A percentile compares a stretch with the other conserved stretches of the same genome.
Evolutionary conservation across 2,888 invertebrate species (phyloP).

Genomic region (Scrobipalpa atriplicella): DNA sequence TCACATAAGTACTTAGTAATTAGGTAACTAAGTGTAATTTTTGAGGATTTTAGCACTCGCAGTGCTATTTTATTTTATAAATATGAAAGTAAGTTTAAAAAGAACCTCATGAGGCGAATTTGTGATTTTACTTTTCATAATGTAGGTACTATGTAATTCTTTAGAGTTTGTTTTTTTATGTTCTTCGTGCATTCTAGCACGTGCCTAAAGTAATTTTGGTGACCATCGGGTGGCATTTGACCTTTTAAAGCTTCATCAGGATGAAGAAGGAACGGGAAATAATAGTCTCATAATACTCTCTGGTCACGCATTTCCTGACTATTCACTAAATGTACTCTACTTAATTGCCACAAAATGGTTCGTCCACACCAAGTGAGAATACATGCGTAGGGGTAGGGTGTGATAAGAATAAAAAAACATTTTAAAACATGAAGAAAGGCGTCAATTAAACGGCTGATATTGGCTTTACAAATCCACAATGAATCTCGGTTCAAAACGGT

Average conservation of each 20-base stretch:
- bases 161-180: too few relatives aligned
- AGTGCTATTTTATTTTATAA: too few relatives aligned
- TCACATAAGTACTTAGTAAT: too few relatives aligned
- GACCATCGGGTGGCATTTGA: not conserved
- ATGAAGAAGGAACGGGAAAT: not conserved
- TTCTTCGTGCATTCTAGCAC: too few relatives aligned
- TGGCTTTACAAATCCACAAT: not conserved
- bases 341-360: not conserved
- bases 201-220: not conserved
- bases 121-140: too few relatives aligned
- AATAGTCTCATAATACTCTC: not conserved
- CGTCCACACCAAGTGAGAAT: not conserved
- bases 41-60: too few relatives aligned
- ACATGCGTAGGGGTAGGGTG: not conserved
- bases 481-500: not conserved
- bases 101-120: too few relatives aligned
- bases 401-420: not conserved
- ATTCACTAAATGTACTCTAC: not conserved
- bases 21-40: too few relatives aligned
- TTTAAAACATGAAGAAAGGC: too few relatives aligned
- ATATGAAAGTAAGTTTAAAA: too few relatives aligned
- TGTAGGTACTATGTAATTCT: too few relatives aligned
- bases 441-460: not conserved
- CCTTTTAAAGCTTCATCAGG: not conserved
- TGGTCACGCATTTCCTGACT: not conserved